Evolutionary conservation across 2,888 invertebrate genomes (phyloP), one percentile per base, ranked within the genome.

Genomic region (Neoscelio sp.): DNA sequence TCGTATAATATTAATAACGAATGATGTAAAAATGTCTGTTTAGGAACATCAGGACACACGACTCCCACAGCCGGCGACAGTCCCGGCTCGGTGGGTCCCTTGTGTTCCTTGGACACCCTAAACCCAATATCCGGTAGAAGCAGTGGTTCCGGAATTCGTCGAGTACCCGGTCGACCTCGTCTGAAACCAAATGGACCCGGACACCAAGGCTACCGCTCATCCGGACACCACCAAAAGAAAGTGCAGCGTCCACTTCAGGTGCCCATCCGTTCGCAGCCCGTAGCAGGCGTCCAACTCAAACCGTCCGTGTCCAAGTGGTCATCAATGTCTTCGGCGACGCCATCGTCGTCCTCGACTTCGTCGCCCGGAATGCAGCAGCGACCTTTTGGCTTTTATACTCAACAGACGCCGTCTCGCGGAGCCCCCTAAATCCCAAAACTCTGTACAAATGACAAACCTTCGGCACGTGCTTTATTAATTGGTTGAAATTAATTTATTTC

Each of bases 111-210:
- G 4, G 87, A 85, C 3, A 52, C 85, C 0, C 83, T 60, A 35
- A 86, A 84, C 2, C 58, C 85, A 1, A n/a, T 85, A 0, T 74
- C 86, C 0, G 83, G 83, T 35, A 81, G 88, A 40, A 85, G 85
- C 8, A 8, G 56, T n/a, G 65, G 80, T 12, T 82, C 87, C 0
- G 82, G 89, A 4, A 88, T 92, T 17, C 92, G 94, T 64, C 90
- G 95, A 44, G 94, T 95, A 12, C 94, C 95, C 0, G 95, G 95
- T 5, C 90, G 95, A 73, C 95, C 95, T 0, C 91, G 95, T 1
- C 89, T 95, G 7, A 93, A 94, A 84, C 94, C 94, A 0, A 91
- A 92, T 5, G 94, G 94, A 0, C 94, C 95, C 0, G 91, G 93
- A 0, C 92, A 95, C 86, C 93, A 93, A 74, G 94, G 94, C 4